phyloP scores from a whole-genome alignment of 2,797 vertebrate genomes.

The Chiloscyllium punctatum region DNA sequence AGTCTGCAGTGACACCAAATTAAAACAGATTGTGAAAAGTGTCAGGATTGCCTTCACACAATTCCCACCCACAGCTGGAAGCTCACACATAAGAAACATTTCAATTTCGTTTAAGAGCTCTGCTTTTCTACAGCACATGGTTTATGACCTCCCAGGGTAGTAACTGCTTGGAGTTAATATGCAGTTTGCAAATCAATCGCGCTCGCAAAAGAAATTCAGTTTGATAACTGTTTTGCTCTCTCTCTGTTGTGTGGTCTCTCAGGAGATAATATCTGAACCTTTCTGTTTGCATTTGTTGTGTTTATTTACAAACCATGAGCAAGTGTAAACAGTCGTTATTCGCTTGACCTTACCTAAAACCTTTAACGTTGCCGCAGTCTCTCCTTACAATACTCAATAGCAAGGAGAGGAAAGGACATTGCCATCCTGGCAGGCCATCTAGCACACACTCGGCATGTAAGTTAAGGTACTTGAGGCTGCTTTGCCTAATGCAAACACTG shows the following conservation, averaged over 20 bases:
- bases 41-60: slow-evolving; percentile 26
- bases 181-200: background rate
- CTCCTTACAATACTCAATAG: background rate
- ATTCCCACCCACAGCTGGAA: slow-evolving; percentile 31
- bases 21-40: slow-evolving; percentile 19
- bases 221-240: slow-evolving; percentile 5
- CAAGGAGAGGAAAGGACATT: background rate
- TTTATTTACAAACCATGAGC: background rate
- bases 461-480: background rate
- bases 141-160: background rate
- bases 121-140: background rate
- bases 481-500: background rate
- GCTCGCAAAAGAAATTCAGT: slow-evolving; percentile 14
- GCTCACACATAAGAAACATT: slow-evolving; percentile 26
- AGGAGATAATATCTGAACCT: background rate
- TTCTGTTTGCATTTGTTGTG: background rate
- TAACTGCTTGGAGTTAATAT: background rate
- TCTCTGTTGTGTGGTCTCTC: background rate
- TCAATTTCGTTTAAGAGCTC: slow-evolving; percentile 31
- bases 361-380: background rate
- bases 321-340: too few species aligned
- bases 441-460: background rate
- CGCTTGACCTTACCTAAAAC: background rate
- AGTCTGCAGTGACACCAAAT: background rate
- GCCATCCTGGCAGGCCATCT: background rate